These are phyloP conservation scores for Aphrophora alni DNA, from an alignment of 2,888 invertebrate genomes.

Conservation along the genomic window DNA sequence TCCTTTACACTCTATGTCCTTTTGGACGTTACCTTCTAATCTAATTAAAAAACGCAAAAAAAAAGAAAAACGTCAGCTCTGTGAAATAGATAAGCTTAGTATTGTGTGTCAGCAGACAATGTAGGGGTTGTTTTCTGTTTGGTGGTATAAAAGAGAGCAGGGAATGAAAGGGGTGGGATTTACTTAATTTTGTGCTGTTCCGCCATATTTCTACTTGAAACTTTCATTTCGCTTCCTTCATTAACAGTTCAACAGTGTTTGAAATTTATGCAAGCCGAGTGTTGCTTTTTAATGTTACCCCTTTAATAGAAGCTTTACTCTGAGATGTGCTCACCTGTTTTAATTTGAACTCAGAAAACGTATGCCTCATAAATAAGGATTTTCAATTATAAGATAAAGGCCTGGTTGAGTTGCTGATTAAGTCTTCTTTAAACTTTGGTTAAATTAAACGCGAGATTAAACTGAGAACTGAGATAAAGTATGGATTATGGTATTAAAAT, in stretches of 20 bases:
- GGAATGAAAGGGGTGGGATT: not conserved
- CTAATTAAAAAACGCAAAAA: not conserved
- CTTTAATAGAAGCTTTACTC: not conserved
- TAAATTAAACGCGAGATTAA: not conserved
- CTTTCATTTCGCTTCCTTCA: not conserved
- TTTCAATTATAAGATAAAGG: not conserved
- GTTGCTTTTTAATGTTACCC: not conserved
- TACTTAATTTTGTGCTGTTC: not conserved
- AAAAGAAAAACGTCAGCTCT: not conserved
- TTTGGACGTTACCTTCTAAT: not conserved
- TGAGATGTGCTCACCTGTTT: not conserved
- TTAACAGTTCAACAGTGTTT: not conserved
- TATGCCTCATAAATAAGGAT: not conserved
- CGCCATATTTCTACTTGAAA: not conserved
- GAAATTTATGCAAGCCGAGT: not conserved
- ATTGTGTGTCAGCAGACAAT: conserved; percentile 1
- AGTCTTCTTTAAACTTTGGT: not conserved
- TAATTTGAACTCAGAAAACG: not conserved
- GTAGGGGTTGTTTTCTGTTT: not conserved
- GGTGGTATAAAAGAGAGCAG: not conserved
- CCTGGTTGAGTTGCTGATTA: not conserved
- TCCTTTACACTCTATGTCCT: too few species aligned
- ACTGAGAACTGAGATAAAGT: not conserved
- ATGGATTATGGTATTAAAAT: not conserved
- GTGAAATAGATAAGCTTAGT: not conserved